These are phyloP conservation scores for Drosophila rhopaloa DNA, from an alignment of 1,140 invertebrate genomes.

Conservation along the genomic window DNA sequence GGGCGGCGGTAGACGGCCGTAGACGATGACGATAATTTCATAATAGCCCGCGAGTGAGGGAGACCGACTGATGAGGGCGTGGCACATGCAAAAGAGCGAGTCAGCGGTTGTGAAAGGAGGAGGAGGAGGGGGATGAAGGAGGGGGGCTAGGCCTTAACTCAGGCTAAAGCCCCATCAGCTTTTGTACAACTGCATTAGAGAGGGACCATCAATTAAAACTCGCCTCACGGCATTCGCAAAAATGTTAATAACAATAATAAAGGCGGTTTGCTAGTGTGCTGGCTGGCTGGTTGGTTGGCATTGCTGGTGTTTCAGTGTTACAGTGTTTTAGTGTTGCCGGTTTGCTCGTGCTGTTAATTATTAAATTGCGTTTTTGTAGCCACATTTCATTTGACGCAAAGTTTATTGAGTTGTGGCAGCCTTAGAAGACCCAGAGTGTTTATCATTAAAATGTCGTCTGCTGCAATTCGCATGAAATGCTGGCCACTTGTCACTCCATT, in stretches of 20 bases:
- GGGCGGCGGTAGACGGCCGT: constrained; percentile 6
- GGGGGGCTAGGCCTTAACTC: constrained; percentile 18
- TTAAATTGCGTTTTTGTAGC: constrained; percentile 82
- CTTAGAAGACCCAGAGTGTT: constrained; percentile 42
- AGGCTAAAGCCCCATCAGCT: constrained; percentile 38
- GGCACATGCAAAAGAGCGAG: constrained; percentile 79
- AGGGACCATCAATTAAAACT: constrained; percentile 75
- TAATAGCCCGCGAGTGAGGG: constrained; percentile 67
- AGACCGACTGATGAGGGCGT: constrained; percentile 56
- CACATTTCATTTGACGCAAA: constrained; percentile 75
- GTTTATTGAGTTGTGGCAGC: constrained; percentile 77
- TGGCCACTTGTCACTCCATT: constrained; percentile 81
- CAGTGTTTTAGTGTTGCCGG: background rate
- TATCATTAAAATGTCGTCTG: constrained; percentile 80
- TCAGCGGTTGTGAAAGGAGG: constrained; percentile 13
- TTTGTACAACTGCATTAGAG: constrained; percentile 59
- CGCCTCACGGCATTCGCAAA: constrained; percentile 72
- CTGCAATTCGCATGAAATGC: constrained; percentile 80
- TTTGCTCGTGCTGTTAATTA: constrained; percentile 80
- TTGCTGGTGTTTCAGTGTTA: background rate
- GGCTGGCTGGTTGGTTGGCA: constrained; percentile 2
- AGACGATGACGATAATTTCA: constrained; percentile 74
- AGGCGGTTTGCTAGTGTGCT: constrained; percentile 44
- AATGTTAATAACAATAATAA: constrained; percentile 83
- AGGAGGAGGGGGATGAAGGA: background rate